These are phyloP conservation scores for Chaetophractus vellerosus DNA, from an alignment of 2,797 vertebrate genomes.

Conservation along the genomic window DNA sequence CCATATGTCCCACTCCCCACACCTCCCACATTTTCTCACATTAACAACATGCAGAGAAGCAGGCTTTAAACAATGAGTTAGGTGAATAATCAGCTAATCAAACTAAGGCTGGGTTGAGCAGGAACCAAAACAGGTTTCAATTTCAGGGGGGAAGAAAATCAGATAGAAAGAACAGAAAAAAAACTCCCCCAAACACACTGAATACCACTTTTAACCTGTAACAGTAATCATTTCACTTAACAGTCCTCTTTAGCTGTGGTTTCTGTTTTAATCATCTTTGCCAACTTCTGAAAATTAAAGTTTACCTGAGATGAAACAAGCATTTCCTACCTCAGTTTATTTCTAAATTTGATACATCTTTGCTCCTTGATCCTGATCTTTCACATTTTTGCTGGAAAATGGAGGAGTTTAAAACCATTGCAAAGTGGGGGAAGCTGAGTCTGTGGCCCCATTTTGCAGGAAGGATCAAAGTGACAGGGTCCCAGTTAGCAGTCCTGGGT, in stretches of 20 bases:
- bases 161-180: not conserved
- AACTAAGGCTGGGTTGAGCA: not conserved
- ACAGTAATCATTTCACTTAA: not conserved
- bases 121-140: not conserved
- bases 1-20: too few relatives aligned
- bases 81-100: not conserved
- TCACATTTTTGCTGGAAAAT: not conserved
- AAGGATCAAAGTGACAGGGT: not conserved
- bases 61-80: not conserved
- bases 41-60: too few relatives aligned
- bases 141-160: not conserved
- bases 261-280: not conserved
- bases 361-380: not conserved
- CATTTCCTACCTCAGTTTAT: not conserved
- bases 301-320: not conserved
- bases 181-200: not conserved
- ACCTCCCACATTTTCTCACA: too few relatives aligned
- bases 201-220: not conserved
- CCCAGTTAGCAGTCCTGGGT: not conserved
- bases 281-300: slow-evolving; percentile 10
- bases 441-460: not conserved
- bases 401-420: not conserved
- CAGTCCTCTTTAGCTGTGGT: not conserved
- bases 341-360: slow-evolving; percentile 45
- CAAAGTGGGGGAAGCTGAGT: not conserved